Evolutionary conservation across 2,113 vertebrate genomes (phyloP), one percentile per base, ranked within the genome.

Genomic region (Procavia capensis): DNA sequence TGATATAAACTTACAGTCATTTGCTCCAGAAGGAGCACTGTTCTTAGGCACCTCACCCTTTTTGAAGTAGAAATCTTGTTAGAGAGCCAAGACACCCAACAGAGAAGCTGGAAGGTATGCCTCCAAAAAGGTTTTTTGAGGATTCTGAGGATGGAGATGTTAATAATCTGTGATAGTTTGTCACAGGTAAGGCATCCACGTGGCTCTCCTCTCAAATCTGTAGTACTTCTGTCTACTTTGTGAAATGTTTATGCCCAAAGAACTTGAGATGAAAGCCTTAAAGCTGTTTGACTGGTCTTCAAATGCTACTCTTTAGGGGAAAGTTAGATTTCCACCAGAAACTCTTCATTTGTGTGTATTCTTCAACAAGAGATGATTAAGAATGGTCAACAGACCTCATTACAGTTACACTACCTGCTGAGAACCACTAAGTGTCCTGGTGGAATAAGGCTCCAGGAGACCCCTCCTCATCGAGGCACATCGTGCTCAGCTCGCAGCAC

Each of bases 101-200:
- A 85, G 31, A 82, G 47, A 85, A 94, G 87, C 76, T 76, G 20
- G 57, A 59, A 94, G 86, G 9, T 85, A 24, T 70, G 16, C 34
- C 72, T 72, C 16, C 20, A 4, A 85, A 82, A 54, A 4, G 19
- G 29, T 64, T 94, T 89, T 86, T 70, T 19, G 34, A 88, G 34
- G 79, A 83, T 94, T 82, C 59, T 84, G n/a, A 94, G 20, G 64
- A 43, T 50, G 10, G 85, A 81, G 63, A 82, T 93, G 96, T 90
- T 93, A 59, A 39, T 88, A 50, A 34, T 88, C 61, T 29, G 0
- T 88, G 47, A 72, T 63, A 84, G 68, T 95, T 89, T 83, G 25
- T 86, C 54, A 72, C 5, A 74, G 31, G 17, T 43, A 0, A n/a
- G 66, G 41, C n/a, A 79, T 29, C 31, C 20, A 81, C 31, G 50